Percentiles rank a stretch among this genome's conserved stretches.
phyloP scores from a whole-genome alignment of 2,113 vertebrate species.

The Ginglymostoma cirratum region DNA sequence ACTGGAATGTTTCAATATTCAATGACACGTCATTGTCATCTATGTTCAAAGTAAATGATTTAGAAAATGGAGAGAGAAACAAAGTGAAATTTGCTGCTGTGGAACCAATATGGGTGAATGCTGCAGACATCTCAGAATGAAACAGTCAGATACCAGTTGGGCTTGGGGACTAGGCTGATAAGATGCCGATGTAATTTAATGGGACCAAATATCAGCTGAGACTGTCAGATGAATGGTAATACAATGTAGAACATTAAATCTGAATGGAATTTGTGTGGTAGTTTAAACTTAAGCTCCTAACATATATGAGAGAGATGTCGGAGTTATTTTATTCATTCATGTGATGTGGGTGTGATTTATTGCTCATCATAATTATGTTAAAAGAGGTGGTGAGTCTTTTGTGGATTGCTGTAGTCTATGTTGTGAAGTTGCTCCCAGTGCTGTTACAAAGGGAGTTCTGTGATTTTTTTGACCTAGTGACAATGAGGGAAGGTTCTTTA shows the following conservation, averaged over 20 bases:
- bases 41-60: not conserved
- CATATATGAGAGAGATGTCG: not conserved
- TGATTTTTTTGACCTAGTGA: not conserved
- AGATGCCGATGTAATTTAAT: not conserved
- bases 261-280: not conserved
- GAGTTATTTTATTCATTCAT: not conserved
- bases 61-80: not conserved
- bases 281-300: not conserved
- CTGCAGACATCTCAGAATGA: not conserved
- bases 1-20: not conserved
- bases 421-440: not conserved
- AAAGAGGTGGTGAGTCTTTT: not conserved
- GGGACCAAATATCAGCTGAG: not conserved
- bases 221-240: not conserved
- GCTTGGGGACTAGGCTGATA: not conserved
- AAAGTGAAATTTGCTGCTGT: not conserved
- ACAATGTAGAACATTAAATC: not conserved
- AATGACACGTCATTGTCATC: not conserved
- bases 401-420: not conserved
- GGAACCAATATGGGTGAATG: not conserved
- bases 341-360: not conserved
- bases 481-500: not conserved
- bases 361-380: not conserved
- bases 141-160: not conserved
- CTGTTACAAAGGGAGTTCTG: not conserved